Percentiles rank a stretch among this genome's conserved stretches.
These are phyloP conservation scores for Muscicapa striata DNA, from an alignment of 2,797 vertebrate genomes.

Conservation along the genomic window DNA sequence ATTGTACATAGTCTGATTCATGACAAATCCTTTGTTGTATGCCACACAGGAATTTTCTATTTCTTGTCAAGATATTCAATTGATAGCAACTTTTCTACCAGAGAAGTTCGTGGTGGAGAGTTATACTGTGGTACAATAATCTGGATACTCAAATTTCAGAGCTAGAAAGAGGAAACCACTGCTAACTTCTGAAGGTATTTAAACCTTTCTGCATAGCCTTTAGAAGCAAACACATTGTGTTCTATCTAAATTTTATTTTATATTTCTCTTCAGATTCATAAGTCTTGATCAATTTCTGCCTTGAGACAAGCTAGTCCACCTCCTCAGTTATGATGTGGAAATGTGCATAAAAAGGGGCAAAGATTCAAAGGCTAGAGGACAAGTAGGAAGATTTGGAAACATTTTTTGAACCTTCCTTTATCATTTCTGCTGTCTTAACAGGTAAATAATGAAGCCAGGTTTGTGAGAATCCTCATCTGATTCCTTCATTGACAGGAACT, in stretches of 20 bases:
- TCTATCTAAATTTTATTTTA: background rate
- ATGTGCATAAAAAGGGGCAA: accelerated
- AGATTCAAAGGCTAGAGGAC: background rate
- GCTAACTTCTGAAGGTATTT: background rate
- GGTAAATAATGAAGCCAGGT: background rate
- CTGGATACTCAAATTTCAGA: background rate
- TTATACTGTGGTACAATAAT: background rate
- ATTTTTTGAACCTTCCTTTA: background rate
- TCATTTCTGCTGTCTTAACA: background rate
- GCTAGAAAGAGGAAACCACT: background rate
- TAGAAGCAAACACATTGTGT: background rate
- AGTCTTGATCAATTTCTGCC: background rate
- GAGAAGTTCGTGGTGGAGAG: accelerated
- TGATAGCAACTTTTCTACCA: background rate
- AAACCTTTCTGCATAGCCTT: background rate
- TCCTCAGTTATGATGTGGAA: background rate
- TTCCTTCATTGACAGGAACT: background rate
- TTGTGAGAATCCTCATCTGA: background rate
- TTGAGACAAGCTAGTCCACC: background rate
- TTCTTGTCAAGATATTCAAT: slow-evolving; percentile 10
- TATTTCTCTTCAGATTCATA: background rate
- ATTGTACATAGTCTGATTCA: slow-evolving; percentile 29
- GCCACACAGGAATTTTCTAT: background rate
- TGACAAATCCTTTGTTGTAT: slow-evolving; percentile 19
- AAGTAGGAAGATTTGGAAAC: background rate